Evolutionary conservation across 2,888 invertebrate genomes (phyloP), one percentile per base, ranked within the genome.

Genomic region (Ophion ventricosus): DNA sequence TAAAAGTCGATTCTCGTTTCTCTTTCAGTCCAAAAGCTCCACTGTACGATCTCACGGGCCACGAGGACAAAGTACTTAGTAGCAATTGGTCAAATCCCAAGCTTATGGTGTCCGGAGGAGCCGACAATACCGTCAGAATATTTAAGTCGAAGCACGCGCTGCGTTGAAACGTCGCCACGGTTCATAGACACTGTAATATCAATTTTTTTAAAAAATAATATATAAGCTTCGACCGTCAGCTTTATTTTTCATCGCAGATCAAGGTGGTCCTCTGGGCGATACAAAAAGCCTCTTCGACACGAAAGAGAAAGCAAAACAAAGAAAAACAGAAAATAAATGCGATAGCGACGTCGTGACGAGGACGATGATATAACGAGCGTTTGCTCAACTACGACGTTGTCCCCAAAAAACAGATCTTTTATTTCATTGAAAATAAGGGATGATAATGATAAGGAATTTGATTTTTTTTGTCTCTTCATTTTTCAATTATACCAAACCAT

Each of bases 61-160:
- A 99, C 92, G 97, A 98, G 90, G 99, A 98, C 91, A 98, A 98
- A 93, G 97, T 98, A 7, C 94, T 99, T 73, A 97, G 97, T 92
- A 97, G 98, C 88, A 98, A 99, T 94, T 99, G 99, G 99, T 96
- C 98, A 1, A 96, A 97, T 93, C 96, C 97, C 0, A 95, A 96
- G 74, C 95, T 96, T 75, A 96, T 99, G 86, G 95, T 98, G 83
- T 99, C 98, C 82, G 99, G 99, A 49, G 97, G 98, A 14, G 96
- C 97, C 54, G 99, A 99, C 93, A 98, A 98, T 93, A 97, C 97
- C 63, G 95, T 99, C 74, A 96, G 99, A 93, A 96, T 98, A 92
- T 98, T 97, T 92, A 97, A 96, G 92, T 95, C 96, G 0, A 95
- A 95, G 88, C 94, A 95, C 87, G 93, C 92, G 79, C 90, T 88